Evolutionary conservation across 1,140 invertebrate species (phyloP).

Genomic region (Orchesella cincta): DNA sequence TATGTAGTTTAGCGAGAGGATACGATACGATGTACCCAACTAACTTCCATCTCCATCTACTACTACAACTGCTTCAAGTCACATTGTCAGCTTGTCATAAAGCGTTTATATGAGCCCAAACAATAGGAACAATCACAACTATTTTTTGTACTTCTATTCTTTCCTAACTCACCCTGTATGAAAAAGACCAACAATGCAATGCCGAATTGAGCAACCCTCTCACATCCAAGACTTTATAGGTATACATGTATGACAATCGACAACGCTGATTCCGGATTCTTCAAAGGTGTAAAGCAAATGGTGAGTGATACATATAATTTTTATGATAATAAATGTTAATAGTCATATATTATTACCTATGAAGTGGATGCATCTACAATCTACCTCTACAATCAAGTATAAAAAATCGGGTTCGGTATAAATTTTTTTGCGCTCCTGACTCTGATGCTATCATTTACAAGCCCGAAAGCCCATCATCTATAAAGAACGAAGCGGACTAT

Average conservation of each 20-base stretch:
- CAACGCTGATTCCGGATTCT: neutral
- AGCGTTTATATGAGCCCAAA: constrained; percentile 41
- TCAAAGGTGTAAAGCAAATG: neutral
- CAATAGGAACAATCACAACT: constrained; percentile 49
- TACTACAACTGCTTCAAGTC: neutral
- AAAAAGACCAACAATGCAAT: neutral
- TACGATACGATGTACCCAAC: too few species aligned
- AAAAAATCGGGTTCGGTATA: too few species aligned
- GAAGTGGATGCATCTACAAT: neutral
- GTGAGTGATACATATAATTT: too few species aligned
- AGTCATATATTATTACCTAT: too few species aligned
- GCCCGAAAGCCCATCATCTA: too few species aligned
- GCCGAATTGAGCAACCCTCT: neutral
- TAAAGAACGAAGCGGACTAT: neutral
- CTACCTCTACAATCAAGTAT: too few species aligned
- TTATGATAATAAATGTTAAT: too few species aligned
- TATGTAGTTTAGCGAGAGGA: too few species aligned
- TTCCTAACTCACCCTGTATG: neutral
- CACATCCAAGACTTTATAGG: neutral
- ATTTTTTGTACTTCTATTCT: constrained; percentile 29
- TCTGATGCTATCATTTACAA: too few species aligned
- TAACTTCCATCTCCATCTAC: neutral
- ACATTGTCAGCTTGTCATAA: constrained; percentile 19
- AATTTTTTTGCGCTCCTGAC: too few species aligned
- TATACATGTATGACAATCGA: neutral